Evolutionary conservation across 1,140 invertebrate genomes (phyloP), one percentile per base, ranked within the genome.

Genomic region (Caenorhabditis briggsae): DNA sequence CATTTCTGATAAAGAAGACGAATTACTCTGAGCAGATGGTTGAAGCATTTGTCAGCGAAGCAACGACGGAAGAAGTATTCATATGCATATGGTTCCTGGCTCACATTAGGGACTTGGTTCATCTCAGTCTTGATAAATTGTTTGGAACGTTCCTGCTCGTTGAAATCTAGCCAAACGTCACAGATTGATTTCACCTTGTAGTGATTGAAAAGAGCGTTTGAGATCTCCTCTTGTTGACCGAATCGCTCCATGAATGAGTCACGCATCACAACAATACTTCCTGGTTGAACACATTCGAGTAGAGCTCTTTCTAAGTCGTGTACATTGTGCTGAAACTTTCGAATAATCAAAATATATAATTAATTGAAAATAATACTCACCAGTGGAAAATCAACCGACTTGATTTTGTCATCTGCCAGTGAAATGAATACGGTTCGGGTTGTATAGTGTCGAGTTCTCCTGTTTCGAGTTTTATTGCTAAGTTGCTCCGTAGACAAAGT

Each of bases 11-110:
- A 86, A 41, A 86, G 85, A 23, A 78, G n/a, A 25, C 85, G 70
- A 43, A 86, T 86, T 9, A 53, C 74, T 65, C 70, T 74, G 9
- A 86, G 41, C 18, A 86, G 20, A 25, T 86, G 85, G 55, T 86
- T 86, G 85, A 86, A 86, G n/a, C 64, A 70, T 46, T 83, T 82
- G 58, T 53, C 59, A 16, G 53, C 18, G 25, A 74, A 82, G 46
- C 58, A 82, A 41, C 85, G 85, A 64, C 85, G 85, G 64, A 86
- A 86, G 56, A 78, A 86, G 20, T 86, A 86, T 70, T 86, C 85
- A 43, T 86, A 86, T 83, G 85, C 85, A 64, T 78, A 86, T 12
- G 85, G 85, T 50, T 86, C 85, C 18, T 74, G 55, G 9, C 20
- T 70, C 55, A 83, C 56, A 23, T 85, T 64, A 9, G 65, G 56